Conservation (phyloP, 2,113 vertebrate genomes). For the Hydrochoerus hydrochaeris region DNA sequence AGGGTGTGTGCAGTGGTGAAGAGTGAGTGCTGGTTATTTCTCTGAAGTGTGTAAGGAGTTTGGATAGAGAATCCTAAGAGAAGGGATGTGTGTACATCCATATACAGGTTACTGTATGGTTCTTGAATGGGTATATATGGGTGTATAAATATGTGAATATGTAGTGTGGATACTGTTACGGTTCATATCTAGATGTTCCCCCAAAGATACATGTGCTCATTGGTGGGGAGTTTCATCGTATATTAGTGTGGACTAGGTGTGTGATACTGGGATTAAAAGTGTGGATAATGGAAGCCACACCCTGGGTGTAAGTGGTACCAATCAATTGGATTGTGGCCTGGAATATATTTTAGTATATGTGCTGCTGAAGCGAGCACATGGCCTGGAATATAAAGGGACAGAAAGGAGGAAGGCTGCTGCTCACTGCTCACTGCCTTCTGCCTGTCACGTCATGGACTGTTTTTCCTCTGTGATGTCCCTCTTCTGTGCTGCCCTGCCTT, state of each 20-base stretch:
- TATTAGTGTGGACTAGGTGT: neutral
- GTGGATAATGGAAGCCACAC: neutral
- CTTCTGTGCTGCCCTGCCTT: neutral
- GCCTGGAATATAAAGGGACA: neutral
- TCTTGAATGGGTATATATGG: neutral
- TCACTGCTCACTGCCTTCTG: neutral
- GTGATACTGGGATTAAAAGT: neutral
- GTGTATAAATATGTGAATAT: neutral
- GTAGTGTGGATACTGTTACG: neutral
- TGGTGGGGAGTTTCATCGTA: neutral
- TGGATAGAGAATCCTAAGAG: conserved; percentile 12
- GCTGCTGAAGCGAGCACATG: no score
- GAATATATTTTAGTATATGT: no score
- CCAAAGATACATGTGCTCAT: neutral
- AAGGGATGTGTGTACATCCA: neutral
- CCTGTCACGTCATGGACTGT: neutral
- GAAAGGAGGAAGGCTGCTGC: neutral
- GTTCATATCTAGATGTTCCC: neutral
- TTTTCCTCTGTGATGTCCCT: neutral
- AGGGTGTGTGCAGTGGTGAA: no score
- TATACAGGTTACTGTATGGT: neutral
- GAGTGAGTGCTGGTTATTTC: neutral
- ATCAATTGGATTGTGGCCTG: neutral
- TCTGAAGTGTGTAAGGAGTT: neutral
- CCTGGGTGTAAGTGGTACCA: neutral